phyloP scores from a whole-genome alignment of 2,888 invertebrate genomes.

The Parelbella ahira region DNA sequence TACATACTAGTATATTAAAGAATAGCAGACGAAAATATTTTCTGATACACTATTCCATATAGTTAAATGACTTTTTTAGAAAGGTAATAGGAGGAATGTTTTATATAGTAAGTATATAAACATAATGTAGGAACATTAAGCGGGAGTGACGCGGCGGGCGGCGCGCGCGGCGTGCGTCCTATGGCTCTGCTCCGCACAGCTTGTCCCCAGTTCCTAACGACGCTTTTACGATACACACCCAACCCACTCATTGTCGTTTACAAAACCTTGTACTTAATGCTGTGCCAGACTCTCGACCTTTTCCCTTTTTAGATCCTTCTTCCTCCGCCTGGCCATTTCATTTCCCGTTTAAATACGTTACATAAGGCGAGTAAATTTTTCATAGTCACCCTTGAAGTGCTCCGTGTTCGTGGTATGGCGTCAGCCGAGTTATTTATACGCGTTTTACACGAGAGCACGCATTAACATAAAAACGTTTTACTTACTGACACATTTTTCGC shows the following conservation, averaged over 20 bases:
- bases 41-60: too few relatives aligned
- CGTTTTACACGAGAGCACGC: slow-evolving; percentile 16
- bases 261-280: slow-evolving; percentile 63
- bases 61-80: too few relatives aligned
- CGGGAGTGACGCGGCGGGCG: slow-evolving; percentile 28
- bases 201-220: slow-evolving; percentile 51
- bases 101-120: not conserved
- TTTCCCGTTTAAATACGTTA: slow-evolving; percentile 46
- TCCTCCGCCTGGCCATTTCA: too few relatives aligned
- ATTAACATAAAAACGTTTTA: slow-evolving; percentile 42
- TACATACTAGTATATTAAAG: too few relatives aligned
- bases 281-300: slow-evolving; percentile 41
- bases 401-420: slow-evolving; percentile 20
- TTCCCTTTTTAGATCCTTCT: too few relatives aligned
- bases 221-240: slow-evolving; percentile 52
- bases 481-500: slow-evolving; percentile 94
- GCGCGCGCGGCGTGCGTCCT: slow-evolving; percentile 56
- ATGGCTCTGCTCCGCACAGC: slow-evolving; percentile 48
- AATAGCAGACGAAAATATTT: too few relatives aligned
- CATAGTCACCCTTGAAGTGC: slow-evolving; percentile 17
- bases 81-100: too few relatives aligned
- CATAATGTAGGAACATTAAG: not conserved
- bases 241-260: slow-evolving; percentile 46
- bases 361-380: slow-evolving; percentile 20
- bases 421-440: slow-evolving; percentile 18